A percentile compares a stretch with the other conserved stretches of the same genome.
These are phyloP conservation scores for Aphaenogaster floridana DNA, from an alignment of 1,140 invertebrate species.

Conservation along the genomic window DNA sequence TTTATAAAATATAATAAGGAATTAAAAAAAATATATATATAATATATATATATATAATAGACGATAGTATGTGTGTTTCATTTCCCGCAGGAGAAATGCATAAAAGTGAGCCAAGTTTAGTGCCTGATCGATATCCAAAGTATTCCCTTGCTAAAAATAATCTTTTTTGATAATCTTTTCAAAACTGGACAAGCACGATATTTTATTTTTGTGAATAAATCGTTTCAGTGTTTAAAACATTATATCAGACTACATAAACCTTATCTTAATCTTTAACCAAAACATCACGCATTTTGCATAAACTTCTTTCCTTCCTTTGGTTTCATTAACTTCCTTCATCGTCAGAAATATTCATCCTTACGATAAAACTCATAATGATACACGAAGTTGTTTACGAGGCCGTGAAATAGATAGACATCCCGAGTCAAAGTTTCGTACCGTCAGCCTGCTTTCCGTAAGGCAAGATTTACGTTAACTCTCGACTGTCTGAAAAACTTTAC, in stretches of 20 bases:
- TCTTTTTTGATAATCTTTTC: constrained; percentile 11
- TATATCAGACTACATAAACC: not conserved
- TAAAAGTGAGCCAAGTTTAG: not conserved
- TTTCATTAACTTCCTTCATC: constrained; percentile 63
- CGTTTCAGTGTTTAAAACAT: not conserved
- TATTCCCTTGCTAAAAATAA: constrained; percentile 28
- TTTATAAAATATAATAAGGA: not conserved
- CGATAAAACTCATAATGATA: constrained; percentile 67
- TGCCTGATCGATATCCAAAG: not conserved
- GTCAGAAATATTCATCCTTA: constrained; percentile 41
- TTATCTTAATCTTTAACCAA: constrained; percentile 30
- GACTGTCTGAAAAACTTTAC: constrained; percentile 70
- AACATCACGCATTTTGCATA: not conserved
- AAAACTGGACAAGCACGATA: not conserved
- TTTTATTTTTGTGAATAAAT: not conserved
- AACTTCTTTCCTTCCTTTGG: not conserved
- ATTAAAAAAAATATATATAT: not conserved
- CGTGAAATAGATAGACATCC: constrained; percentile 64
- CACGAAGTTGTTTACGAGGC: constrained; percentile 66
- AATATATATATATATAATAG: not conserved
- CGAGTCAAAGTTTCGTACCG: constrained; percentile 62
- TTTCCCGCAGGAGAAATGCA: not conserved
- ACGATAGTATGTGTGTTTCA: not conserved
- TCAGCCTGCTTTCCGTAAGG: constrained; percentile 52
- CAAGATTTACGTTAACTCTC: constrained; percentile 69